Evolutionary conservation across 2,888 invertebrate genomes (phyloP).

Genomic region (Horisme vitalbata): DNA sequence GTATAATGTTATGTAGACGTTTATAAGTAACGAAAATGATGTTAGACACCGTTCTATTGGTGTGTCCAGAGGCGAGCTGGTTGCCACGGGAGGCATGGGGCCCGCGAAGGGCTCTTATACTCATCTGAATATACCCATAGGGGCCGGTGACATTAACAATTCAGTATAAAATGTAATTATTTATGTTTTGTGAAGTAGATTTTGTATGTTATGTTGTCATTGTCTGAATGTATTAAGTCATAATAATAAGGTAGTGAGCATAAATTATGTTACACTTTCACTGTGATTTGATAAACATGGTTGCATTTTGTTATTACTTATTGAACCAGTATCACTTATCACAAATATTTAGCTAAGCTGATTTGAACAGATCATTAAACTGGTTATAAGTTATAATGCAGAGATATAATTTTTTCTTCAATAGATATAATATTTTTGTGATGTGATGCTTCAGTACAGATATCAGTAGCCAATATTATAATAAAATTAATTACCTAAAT

Average conservation of each 20-base stretch:
- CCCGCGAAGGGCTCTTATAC: conserved; percentile 30
- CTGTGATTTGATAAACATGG: conserved; percentile 77
- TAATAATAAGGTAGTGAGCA: conserved; percentile 77
- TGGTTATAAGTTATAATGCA: conserved; percentile 20
- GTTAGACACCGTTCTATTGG: conserved; percentile 55
- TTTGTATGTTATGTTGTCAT: conserved; percentile 63
- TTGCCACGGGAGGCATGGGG: conserved; percentile 17
- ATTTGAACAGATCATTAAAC: conserved; percentile 25
- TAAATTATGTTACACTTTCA: conserved; percentile 72
- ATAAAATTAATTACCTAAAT: conserved; percentile 48
- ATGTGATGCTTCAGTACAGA: conserved; percentile 75
- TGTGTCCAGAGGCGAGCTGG: conserved; percentile 43
- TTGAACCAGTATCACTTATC: conserved; percentile 43
- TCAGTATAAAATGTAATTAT: conserved; percentile 54
- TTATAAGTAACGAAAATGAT: conserved; percentile 63
- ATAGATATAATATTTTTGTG: conserved; percentile 55
- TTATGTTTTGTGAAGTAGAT: conserved; percentile 59
- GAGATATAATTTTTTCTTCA: conserved; percentile 38
- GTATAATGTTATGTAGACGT: conserved; percentile 75
- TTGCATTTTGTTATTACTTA: conserved; percentile 63
- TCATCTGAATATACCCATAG: conserved; percentile 36
- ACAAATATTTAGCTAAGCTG: conserved; percentile 29
- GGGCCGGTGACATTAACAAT: conserved; percentile 52
- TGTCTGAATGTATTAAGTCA: conserved; percentile 70
- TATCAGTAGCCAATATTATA: conserved; percentile 72